Percentiles rank a stretch among this genome's conserved stretches.
Conservation (phyloP, 2,113 vertebrate species). For the Macquaria ambigua region DNA sequence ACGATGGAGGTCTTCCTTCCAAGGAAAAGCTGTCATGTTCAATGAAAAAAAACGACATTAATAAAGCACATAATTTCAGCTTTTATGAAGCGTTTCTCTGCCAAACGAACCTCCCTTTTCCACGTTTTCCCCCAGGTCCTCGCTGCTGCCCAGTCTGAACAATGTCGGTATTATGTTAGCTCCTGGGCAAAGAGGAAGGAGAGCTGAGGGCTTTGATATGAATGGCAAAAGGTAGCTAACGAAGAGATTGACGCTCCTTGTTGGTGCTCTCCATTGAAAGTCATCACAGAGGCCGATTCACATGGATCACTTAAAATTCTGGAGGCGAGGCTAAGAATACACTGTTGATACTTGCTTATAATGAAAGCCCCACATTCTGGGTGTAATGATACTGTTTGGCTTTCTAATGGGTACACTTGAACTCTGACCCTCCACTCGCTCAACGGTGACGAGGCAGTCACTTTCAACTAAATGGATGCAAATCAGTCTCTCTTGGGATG, state of each 20-base stretch:
- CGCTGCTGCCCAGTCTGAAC: conserved; percentile 68
- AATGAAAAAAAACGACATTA: conserved; percentile 62
- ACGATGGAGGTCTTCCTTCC: conserved; percentile 48
- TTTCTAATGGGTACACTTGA: conserved; percentile 83
- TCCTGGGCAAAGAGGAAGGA: conserved; percentile 67
- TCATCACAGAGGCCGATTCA: conserved; percentile 79
- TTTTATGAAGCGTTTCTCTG: conserved; percentile 60
- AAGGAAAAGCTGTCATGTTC: conserved; percentile 70
- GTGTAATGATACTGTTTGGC: conserved; percentile 80
- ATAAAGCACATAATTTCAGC: conserved; percentile 71
- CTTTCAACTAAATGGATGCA: conserved; percentile 63
- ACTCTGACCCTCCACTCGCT: conserved; percentile 71
- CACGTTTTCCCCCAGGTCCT: conserved; percentile 61
- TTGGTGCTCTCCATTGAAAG: conserved; percentile 72
- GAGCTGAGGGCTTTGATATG: conserved; percentile 70
- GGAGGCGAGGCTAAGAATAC: conserved; percentile 66
- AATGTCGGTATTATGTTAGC: conserved; percentile 81
- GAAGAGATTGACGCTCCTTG: conserved; percentile 76
- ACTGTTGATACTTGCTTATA: conserved; percentile 71
- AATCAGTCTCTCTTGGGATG: conserved; percentile 66
- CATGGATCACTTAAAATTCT: conserved; percentile 83
- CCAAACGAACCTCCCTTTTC: conserved; percentile 70
- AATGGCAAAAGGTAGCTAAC: conserved; percentile 79
- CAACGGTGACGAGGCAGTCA: conserved; percentile 55
- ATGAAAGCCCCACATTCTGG: conserved; percentile 76